Evolutionary conservation across 2,888 invertebrate genomes (phyloP).

Genomic region (Psococerastis gibbosa): DNA sequence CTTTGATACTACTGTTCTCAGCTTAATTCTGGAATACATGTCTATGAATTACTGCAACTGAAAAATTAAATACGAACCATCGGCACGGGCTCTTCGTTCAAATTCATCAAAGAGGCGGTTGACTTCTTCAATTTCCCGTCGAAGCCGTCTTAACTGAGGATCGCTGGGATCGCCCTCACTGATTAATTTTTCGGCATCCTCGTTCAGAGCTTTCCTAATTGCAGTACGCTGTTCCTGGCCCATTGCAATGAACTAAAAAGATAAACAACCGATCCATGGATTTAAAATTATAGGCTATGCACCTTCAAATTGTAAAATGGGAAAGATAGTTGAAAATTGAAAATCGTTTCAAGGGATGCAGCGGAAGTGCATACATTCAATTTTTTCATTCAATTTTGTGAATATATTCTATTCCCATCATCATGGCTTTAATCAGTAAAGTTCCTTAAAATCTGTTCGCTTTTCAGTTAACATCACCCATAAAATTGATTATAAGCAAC

Average conservation of each 20-base stretch:
- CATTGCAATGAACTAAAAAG: constrained; percentile 91
- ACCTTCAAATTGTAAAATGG: neutral
- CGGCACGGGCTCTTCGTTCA: constrained; percentile 68
- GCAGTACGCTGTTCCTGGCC: constrained; percentile 91
- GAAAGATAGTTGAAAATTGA: constrained; percentile 3
- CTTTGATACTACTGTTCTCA: no score
- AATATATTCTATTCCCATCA: no score
- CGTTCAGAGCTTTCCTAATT: constrained; percentile 83
- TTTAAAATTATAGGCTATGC: constrained; percentile 12
- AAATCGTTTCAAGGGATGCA: neutral
- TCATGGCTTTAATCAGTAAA: no score
- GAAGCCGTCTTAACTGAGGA: constrained; percentile 69
- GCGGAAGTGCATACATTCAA: neutral
- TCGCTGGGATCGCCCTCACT: constrained; percentile 93
- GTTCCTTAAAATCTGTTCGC: no score
- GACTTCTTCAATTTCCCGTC: constrained; percentile 88
- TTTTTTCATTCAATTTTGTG: no score
- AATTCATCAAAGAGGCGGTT: constrained; percentile 87
- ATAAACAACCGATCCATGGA: constrained; percentile 24
- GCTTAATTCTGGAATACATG: no score
- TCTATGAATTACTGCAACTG: constrained; percentile 10
- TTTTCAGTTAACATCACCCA: no score
- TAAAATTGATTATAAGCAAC: no score
- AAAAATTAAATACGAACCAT: constrained; percentile 32
- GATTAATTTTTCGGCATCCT: constrained; percentile 89